phyloP scores from a whole-genome alignment of 2,888 invertebrate species.

The Polymixis flavicincta region DNA sequence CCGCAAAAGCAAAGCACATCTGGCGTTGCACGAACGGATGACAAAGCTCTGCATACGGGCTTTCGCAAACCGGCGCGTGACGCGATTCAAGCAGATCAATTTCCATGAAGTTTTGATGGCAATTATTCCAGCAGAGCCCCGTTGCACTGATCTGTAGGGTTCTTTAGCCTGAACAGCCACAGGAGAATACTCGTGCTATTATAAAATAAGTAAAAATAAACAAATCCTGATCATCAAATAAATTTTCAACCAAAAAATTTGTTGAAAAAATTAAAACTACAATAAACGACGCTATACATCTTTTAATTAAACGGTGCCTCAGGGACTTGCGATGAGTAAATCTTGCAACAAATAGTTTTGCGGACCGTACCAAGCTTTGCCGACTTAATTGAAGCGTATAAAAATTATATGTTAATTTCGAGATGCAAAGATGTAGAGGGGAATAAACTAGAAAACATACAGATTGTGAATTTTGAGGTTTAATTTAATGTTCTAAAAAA shows the following conservation, averaged over 20 bases:
- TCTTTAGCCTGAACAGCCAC: neutral
- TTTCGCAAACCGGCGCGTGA: no score
- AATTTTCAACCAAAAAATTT: slow-evolving; percentile 2
- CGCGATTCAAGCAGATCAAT: no score
- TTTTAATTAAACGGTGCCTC: slow-evolving; percentile 37
- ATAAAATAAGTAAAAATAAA: slow-evolving; percentile 1
- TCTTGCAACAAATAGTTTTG: slow-evolving; percentile 37
- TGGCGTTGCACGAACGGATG: neutral
- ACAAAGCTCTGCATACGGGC: neutral
- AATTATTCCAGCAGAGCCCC: no score
- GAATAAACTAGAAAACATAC: slow-evolving; percentile 13
- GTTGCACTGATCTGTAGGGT: no score
- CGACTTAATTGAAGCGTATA: slow-evolving; percentile 44
- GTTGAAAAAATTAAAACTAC: slow-evolving; percentile 25
- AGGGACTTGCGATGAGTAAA: slow-evolving; percentile 37
- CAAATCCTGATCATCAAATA: slow-evolving; percentile 21
- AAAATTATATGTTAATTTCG: slow-evolving; percentile 30
- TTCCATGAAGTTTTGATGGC: no score
- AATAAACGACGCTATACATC: slow-evolving; percentile 28
- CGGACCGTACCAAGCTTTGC: slow-evolving; percentile 19
- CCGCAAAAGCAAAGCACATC: neutral
- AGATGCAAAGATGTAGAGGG: neutral
- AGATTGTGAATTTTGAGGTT: neutral
- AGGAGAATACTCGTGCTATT: neutral
- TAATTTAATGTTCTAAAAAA: neutral